A percentile compares a stretch with the other conserved stretches of the same genome.
phyloP scores from a whole-genome alignment of 2,113 vertebrate genomes.

The Synodontis membranacea region DNA sequence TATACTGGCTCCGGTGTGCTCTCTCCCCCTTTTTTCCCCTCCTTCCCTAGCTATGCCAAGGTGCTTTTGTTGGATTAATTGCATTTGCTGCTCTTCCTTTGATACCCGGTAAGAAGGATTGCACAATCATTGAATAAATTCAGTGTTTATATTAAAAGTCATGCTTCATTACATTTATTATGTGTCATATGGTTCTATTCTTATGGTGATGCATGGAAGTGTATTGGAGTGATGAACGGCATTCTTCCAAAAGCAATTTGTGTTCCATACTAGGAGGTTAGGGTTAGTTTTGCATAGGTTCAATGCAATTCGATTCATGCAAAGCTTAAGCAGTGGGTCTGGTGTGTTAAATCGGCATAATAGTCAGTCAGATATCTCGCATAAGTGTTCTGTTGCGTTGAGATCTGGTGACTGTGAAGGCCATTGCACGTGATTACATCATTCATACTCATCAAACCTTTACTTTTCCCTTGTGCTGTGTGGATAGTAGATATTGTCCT shows the following conservation, averaged over 20 bases:
- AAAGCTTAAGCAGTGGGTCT: background rate
- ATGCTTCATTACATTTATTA: background rate
- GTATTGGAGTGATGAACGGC: too few species aligned
- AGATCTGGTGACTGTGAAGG: slow-evolving; percentile 4
- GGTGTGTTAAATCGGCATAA: background rate
- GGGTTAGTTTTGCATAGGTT: too few species aligned
- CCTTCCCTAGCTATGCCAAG: slow-evolving; percentile 8
- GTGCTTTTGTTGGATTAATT: slow-evolving; percentile 17
- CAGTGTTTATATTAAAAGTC: slow-evolving; percentile 6
- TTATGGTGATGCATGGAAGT: too few species aligned
- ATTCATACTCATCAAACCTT: background rate
- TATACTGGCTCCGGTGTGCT: slow-evolving; percentile 20
- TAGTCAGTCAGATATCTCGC: background rate
- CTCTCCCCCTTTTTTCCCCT: background rate
- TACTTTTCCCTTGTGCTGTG: background rate
- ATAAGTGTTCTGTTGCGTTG: background rate
- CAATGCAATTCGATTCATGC: too few species aligned
- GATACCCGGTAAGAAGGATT: slow-evolving; percentile 18
- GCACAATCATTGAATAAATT: slow-evolving; percentile 23
- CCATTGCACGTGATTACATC: slow-evolving; percentile 5
- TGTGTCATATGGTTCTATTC: background rate
- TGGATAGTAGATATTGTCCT: background rate
- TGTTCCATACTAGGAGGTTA: background rate
- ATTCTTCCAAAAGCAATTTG: background rate
- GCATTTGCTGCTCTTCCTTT: slow-evolving; percentile 11